These are phyloP conservation scores for Stenodera caucasica DNA, from an alignment of 2,888 invertebrate genomes.

Conservation along the genomic window DNA sequence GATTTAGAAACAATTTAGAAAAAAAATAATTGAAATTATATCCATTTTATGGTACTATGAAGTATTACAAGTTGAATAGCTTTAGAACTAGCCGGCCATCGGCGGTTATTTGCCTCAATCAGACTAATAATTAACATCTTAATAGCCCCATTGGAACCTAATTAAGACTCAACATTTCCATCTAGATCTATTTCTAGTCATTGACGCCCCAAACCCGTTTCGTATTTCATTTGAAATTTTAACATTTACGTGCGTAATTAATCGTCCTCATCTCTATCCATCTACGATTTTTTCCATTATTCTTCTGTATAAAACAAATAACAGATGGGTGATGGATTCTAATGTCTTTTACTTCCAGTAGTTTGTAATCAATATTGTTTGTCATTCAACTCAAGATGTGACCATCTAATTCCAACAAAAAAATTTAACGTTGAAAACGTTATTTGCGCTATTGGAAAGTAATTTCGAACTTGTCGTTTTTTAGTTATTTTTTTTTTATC, in stretches of 20 bases:
- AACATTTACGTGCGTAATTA: not conserved
- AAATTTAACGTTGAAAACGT: too few species aligned
- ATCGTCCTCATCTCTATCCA: not conserved
- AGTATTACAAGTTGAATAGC: not conserved
- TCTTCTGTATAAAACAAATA: not conserved
- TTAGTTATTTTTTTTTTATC: not conserved
- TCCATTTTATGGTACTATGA: not conserved
- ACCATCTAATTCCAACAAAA: too few species aligned
- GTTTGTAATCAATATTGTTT: not conserved
- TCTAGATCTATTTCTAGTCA: conserved; percentile 3
- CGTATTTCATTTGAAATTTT: not conserved
- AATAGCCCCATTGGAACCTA: conserved; percentile 8
- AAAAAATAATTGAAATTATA: too few species aligned
- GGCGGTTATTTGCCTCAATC: conserved; percentile 6
- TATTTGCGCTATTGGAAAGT: not conserved
- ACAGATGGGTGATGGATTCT: conserved; percentile 4
- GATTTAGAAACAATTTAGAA: too few species aligned
- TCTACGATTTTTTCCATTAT: not conserved
- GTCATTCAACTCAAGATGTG: not conserved
- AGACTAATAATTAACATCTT: conserved; percentile 8
- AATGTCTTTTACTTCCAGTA: too few species aligned
- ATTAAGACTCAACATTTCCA: conserved; percentile 4
- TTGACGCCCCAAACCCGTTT: conserved; percentile 6
- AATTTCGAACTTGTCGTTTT: too few species aligned
- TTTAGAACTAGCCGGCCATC: not conserved